A percentile compares a stretch with the other conserved stretches of the same genome.
Conservation (phyloP, 2,888 invertebrate species). For the Eupithecia subumbrata region DNA sequence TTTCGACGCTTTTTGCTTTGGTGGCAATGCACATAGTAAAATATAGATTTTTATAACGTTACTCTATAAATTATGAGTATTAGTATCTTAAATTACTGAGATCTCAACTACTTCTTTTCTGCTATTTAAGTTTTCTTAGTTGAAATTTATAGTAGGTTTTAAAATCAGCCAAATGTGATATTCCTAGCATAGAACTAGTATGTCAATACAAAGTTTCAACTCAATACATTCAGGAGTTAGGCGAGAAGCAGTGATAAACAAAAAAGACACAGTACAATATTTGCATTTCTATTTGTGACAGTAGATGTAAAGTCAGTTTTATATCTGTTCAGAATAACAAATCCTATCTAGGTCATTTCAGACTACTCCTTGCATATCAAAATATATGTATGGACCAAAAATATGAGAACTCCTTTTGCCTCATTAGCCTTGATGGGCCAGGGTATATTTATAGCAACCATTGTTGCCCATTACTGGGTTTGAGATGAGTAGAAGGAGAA, state of each 20-base stretch:
- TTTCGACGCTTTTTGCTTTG: slow-evolving; percentile 5
- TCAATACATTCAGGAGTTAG: not conserved
- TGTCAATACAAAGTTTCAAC: not conserved
- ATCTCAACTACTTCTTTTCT: not conserved
- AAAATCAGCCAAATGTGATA: not conserved
- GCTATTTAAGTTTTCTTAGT: not conserved
- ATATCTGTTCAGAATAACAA: not conserved
- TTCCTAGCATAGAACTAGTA: not conserved
- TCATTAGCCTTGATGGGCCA: not conserved
- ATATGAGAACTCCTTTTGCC: not conserved
- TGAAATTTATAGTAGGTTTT: not conserved
- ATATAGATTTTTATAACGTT: not conserved
- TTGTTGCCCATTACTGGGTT: no score
- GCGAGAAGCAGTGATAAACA: not conserved
- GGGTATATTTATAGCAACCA: not conserved
- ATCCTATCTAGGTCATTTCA: not conserved
- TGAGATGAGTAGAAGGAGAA: not conserved
- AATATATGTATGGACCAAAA: not conserved
- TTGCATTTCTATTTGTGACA: not conserved
- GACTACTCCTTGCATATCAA: not conserved
- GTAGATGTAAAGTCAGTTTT: no score
- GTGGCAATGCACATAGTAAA: not conserved
- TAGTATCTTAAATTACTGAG: not conserved
- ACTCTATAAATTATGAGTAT: not conserved
- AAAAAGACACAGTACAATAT: not conserved